Percentiles rank a stretch among this genome's conserved stretches.
Evolutionary conservation across 1,140 invertebrate genomes (phyloP).

Genomic region (Diplogasteroides magnus): DNA sequence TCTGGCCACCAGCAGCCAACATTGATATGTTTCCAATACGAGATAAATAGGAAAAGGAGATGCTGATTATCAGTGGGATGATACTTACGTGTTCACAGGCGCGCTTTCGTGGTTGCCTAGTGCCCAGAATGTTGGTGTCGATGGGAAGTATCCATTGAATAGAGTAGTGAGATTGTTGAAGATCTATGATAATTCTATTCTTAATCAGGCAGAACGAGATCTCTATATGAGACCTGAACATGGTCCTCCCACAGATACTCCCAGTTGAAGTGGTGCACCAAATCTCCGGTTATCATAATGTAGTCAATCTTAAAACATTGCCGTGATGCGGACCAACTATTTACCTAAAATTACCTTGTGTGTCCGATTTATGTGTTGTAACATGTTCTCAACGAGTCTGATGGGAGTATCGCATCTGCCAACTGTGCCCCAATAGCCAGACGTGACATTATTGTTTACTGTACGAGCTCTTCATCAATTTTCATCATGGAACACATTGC

Average conservation of each 20-base stretch:
- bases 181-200: background rate
- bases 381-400: conserved; percentile 45
- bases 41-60: too few species aligned
- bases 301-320: conserved; percentile 45
- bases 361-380: conserved; percentile 39
- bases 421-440: conserved; percentile 52
- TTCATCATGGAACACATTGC: background rate
- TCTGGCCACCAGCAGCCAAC: too few species aligned
- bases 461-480: background rate
- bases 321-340: background rate
- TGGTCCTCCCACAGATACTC: conserved; percentile 42
- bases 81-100: conserved; percentile 43
- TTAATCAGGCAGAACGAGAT: background rate
- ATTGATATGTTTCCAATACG: too few species aligned
- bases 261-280: conserved; percentile 50
- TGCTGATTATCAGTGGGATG: too few species aligned
- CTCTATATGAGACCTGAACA: conserved; percentile 18
- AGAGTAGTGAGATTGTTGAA: conserved; percentile 30
- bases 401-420: conserved; percentile 43
- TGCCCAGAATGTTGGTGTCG: conserved; percentile 49
- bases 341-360: conserved; percentile 26
- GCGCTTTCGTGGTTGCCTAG: conserved; percentile 54
- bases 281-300: conserved; percentile 46
- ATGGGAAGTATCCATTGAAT: conserved; percentile 41
- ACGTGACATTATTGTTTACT: conserved; percentile 17